These are phyloP conservation scores for Sebastes trivittatus DNA, from an alignment of 2,797 vertebrate species.

Conservation along the genomic window DNA sequence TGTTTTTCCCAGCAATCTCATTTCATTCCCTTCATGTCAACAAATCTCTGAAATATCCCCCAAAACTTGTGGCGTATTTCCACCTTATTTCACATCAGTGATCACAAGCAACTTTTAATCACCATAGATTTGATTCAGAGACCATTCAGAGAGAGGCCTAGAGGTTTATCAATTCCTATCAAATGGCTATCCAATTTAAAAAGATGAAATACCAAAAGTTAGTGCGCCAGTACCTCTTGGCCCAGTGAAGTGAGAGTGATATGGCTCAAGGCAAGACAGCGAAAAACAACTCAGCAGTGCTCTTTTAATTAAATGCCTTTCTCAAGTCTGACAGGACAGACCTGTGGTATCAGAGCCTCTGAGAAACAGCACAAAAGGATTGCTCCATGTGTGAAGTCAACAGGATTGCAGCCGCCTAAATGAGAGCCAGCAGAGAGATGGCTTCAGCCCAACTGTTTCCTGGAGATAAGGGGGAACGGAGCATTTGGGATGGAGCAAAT, in stretches of 20 bases:
- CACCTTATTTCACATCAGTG: conserved; percentile 26
- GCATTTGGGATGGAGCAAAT: conserved; percentile 68
- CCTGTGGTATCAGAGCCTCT: conserved; percentile 52
- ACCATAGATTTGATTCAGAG: neutral
- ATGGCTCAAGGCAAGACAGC: conserved; percentile 33
- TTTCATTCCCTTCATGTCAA: conserved; percentile 10
- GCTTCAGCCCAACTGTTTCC: conserved; percentile 78
- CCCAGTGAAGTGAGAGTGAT: conserved; percentile 37
- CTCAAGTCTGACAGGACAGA: conserved; percentile 62
- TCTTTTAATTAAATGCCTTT: conserved; percentile 73
- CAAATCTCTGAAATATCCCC: neutral
- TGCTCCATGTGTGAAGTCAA: conserved; percentile 70
- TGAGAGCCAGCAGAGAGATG: conserved; percentile 68
- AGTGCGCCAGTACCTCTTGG: conserved; percentile 29
- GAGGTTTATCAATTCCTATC: conserved; percentile 1
- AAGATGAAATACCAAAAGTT: conserved; percentile 24
- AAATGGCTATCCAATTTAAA: conserved; percentile 25
- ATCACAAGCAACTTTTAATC: conserved; percentile 23
- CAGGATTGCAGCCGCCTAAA: conserved; percentile 54
- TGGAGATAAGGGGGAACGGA: conserved; percentile 73
- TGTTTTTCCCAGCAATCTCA: neutral
- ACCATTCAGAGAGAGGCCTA: neutral
- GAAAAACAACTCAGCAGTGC: conserved; percentile 50
- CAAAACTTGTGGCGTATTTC: conserved; percentile 14
- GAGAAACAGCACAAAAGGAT: conserved; percentile 62